A percentile compares a stretch with the other conserved stretches of the same genome.
These are phyloP conservation scores for Crocuta crocuta DNA, from an alignment of 2,113 vertebrate species.

Conservation along the genomic window DNA sequence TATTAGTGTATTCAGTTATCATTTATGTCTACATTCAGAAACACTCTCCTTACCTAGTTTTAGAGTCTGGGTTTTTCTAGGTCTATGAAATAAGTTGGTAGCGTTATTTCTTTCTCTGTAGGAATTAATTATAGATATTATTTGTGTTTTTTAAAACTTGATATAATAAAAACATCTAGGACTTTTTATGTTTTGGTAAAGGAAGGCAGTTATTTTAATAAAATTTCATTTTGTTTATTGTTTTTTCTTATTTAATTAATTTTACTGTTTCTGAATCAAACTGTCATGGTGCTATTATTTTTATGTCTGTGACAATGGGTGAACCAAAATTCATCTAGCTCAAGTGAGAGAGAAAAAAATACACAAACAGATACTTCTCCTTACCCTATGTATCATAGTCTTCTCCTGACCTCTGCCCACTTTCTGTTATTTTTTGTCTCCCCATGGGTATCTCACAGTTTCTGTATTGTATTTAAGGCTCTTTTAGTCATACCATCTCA, in stretches of 20 bases:
- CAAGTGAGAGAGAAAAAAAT: background rate
- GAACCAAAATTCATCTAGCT: background rate
- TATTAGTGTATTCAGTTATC: background rate
- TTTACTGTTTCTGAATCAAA: background rate
- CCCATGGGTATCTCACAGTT: background rate
- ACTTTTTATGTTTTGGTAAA: background rate
- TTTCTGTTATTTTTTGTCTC: background rate
- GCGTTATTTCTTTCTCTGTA: background rate
- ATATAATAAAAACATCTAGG: background rate
- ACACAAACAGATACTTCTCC: background rate
- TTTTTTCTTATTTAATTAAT: background rate
- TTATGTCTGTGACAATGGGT: background rate
- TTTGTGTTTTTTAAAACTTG: background rate
- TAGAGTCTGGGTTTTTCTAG: background rate
- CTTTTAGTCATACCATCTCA: background rate
- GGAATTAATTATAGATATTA: background rate
- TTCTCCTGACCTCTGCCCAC: background rate
- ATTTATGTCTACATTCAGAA: background rate
- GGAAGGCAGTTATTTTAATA: background rate
- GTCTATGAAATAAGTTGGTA: background rate
- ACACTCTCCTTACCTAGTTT: background rate
- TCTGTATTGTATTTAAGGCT: background rate
- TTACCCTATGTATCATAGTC: background rate
- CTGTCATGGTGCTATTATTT: background rate
- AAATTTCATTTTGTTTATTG: background rate